Conservation (phyloP, 2,888 invertebrate species). For the Ptychoptera albimana region DNA sequence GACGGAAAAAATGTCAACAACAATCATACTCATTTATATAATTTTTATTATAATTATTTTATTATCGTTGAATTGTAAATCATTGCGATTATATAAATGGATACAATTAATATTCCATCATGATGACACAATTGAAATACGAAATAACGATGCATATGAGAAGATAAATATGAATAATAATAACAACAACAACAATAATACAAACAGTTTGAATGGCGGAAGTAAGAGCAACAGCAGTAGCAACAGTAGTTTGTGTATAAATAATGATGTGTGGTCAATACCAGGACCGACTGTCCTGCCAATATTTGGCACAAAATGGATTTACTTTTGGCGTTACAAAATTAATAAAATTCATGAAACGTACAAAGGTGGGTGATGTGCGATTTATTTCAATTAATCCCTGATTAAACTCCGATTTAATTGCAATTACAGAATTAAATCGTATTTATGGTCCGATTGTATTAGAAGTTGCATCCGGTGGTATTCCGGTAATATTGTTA, state of each 20-base stretch:
- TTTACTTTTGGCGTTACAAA: conserved; percentile 51
- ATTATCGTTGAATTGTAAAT: too few relatives aligned
- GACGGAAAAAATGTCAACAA: too few relatives aligned
- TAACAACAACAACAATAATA: too few relatives aligned
- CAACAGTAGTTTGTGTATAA: neutral
- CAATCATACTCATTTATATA: too few relatives aligned
- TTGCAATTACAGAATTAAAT: conserved; percentile 42
- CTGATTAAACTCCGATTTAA: neutral
- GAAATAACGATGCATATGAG: too few relatives aligned
- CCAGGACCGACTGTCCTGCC: conserved; percentile 64
- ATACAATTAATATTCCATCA: too few relatives aligned
- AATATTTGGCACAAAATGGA: conserved; percentile 65
- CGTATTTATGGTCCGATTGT: conserved; percentile 58
- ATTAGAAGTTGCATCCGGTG: conserved; percentile 60
- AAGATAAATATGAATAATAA: too few relatives aligned
- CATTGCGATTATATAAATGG: too few relatives aligned
- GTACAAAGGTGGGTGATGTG: conserved; percentile 54
- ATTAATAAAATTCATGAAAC: conserved; percentile 63
- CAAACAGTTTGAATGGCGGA: too few relatives aligned
- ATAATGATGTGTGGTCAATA: conserved; percentile 31
- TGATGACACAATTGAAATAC: too few relatives aligned
- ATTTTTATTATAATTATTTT: too few relatives aligned
- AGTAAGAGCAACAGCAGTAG: too few relatives aligned
- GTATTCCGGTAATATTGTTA: conserved; percentile 55
- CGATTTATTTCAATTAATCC: conserved; percentile 3